Percentiles rank a stretch among this genome's conserved stretches.
Conservation (phyloP, 2,113 vertebrate genomes). For the Cricetomys ansorgei region DNA sequence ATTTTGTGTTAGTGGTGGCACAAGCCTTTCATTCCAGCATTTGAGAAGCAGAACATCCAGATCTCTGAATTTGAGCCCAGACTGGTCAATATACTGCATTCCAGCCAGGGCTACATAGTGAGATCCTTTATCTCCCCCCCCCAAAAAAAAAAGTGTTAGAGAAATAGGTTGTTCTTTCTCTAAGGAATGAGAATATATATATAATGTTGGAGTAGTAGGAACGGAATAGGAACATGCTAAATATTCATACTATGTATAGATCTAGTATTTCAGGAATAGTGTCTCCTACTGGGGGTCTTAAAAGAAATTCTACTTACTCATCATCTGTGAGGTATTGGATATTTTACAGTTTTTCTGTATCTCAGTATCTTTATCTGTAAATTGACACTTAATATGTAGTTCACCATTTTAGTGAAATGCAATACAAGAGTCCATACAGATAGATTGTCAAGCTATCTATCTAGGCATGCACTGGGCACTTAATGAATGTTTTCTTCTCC, state of each 20-base stretch:
- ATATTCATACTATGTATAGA: neutral
- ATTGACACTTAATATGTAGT: slow-evolving; percentile 6
- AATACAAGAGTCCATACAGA: neutral
- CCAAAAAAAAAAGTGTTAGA: neutral
- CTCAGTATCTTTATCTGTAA: neutral
- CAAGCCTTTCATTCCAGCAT: neutral
- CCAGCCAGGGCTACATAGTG: neutral
- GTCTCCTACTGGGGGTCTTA: neutral
- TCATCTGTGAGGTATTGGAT: neutral
- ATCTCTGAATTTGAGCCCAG: neutral
- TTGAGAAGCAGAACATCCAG: neutral
- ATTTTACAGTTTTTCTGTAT: slow-evolving; percentile 40
- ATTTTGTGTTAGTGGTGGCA: neutral
- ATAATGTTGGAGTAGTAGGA: neutral
- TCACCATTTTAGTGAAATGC: slow-evolving; percentile 35
- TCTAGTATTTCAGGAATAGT: neutral
- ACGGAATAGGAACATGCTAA: neutral
- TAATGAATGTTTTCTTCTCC: neutral
- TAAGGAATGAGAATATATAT: too few species aligned
- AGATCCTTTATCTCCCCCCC: neutral
- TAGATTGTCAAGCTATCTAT: neutral
- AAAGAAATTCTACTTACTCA: slow-evolving; percentile 6
- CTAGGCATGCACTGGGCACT: neutral
- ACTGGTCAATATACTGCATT: neutral
- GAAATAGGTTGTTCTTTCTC: neutral